Percentiles rank a stretch among this genome's conserved stretches.
Conservation (phyloP, 2,888 invertebrate species). For the Zygogramma bicolorata region DNA sequence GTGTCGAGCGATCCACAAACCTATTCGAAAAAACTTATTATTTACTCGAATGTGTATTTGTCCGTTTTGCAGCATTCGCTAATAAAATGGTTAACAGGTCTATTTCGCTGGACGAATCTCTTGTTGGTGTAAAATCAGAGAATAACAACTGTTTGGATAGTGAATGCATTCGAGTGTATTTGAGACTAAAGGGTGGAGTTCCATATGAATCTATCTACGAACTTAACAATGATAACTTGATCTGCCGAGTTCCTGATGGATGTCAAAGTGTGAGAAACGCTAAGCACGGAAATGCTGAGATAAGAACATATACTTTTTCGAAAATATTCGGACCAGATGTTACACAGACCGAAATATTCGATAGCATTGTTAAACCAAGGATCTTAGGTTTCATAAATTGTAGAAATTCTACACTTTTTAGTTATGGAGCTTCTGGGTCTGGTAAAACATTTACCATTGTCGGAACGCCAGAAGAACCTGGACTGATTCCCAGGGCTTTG, state of each 20-base stretch:
- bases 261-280: constrained; percentile 47
- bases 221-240: constrained; percentile 45
- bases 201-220: constrained; percentile 48
- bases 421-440: constrained; percentile 91
- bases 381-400: constrained; percentile 67
- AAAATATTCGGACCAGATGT: constrained; percentile 56
- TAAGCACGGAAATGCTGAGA: constrained; percentile 46
- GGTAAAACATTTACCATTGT: constrained; percentile 74
- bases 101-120: too few species aligned
- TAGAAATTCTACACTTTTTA: constrained; percentile 82
- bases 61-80: too few species aligned
- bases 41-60: too few species aligned
- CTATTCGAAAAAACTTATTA: too few species aligned
- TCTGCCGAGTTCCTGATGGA: constrained; percentile 51
- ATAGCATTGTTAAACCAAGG: constrained; percentile 58
- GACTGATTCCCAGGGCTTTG: constrained; percentile 74
- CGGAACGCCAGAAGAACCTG: constrained; percentile 73
- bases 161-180: constrained; percentile 42
- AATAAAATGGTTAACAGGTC: too few species aligned
- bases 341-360: constrained; percentile 58
- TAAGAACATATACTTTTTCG: constrained; percentile 55
- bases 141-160: too few species aligned
- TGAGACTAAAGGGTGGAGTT: constrained; percentile 47
- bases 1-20: too few species aligned
- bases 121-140: too few species aligned